Evolutionary conservation across 2,888 invertebrate genomes (phyloP), one percentile per base, ranked within the genome.

Genomic region (Bellardia pandia): DNA sequence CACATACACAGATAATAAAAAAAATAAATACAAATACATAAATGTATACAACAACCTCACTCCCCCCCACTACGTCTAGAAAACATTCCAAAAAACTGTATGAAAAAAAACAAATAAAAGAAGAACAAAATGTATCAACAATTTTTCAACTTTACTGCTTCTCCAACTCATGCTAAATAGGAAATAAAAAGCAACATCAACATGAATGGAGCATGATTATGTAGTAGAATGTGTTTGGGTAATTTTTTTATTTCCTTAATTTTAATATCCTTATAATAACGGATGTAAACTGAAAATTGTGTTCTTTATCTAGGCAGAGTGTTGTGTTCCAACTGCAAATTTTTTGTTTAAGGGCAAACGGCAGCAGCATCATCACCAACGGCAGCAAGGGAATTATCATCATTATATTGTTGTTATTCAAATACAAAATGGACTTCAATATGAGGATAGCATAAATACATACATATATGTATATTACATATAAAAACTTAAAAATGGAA

Each of bases 381-480:
- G 84, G 45, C 82, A 91, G 86, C 88, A 86, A 87, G 13, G 11
- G 6, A 72, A 68, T 45, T 88, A 91, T 89, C 88, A 90, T 90
- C 89, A 89, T 89, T 72, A 69, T 75, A 72, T 53, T 79, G 79
- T 74, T 85, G 72, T 90, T 90, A 76, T 88, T 75, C 77, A 88
- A 88, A 89, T 90, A 89, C 91, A 92, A 92, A 92, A 92, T 92
- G 90, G 92, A 92, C 92, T 92, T 91, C 89, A 90, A 91, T 89
- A 91, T 91, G 85, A 86, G 88, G 76, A 66, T 76, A 23, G 40
- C 13, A 42, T 37, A 66, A 6, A 51, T 45, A 45, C 13, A 45
- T 11, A 60, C 4, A 58, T 14, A 37, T 2, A 69, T n/a, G n/a
- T n/a, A n/a, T 1, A 23, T 23, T 11, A 60, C 4, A 58, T 14